Conservation (phyloP, 1,140 invertebrate species). For the Kradibia gibbosae region DNA sequence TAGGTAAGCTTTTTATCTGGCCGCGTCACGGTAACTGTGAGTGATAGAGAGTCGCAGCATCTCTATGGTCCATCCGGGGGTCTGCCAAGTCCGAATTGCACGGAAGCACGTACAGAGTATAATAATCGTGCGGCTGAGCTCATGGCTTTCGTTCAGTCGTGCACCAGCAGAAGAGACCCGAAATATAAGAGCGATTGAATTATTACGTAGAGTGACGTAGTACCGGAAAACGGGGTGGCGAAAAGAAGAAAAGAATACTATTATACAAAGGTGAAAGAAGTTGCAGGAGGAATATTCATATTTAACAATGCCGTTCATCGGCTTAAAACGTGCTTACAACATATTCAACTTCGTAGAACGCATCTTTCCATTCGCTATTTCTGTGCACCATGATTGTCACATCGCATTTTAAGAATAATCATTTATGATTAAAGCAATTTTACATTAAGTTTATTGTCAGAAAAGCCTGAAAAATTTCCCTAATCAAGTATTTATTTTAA, state of each 20-base stretch:
- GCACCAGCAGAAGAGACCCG: background rate
- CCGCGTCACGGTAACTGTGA: background rate
- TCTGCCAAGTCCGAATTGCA: conserved; percentile 35
- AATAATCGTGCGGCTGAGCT: conserved; percentile 30
- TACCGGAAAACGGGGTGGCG: background rate
- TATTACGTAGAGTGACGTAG: no score
- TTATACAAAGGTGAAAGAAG: no score
- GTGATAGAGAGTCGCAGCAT: background rate
- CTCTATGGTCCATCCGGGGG: background rate
- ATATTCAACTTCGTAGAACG: no score
- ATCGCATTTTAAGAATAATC: no score
- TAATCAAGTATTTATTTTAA: background rate
- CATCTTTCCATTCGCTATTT: no score
- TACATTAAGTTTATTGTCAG: no score
- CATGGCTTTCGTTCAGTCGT: background rate
- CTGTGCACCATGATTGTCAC: no score
- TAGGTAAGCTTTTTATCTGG: conserved; percentile 48
- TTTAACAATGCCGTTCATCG: no score
- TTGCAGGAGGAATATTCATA: no score
- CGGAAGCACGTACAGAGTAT: conserved; percentile 46
- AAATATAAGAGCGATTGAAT: background rate
- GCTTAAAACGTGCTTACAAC: no score
- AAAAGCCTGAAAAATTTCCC: background rate
- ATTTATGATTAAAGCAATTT: no score
- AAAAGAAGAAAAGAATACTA: background rate